Evolutionary conservation across 2,888 invertebrate species (phyloP).

Genomic region (Seira sanloemensis): DNA sequence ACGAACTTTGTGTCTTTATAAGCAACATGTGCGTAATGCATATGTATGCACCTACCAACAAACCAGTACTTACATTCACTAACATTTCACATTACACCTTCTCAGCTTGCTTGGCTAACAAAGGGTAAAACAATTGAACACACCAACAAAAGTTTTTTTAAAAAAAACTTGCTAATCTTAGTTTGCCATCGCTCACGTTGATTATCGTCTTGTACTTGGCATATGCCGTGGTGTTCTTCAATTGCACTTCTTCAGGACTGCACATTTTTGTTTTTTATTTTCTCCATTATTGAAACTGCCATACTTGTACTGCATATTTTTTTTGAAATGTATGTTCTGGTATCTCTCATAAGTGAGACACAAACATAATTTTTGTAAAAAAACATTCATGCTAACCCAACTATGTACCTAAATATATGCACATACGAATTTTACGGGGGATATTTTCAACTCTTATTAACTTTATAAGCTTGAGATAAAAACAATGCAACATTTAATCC

Average conservation of each 20-base stretch:
- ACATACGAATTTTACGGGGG: no score
- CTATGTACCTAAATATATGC: no score
- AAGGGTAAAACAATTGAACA: background rate
- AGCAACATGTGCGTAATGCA: conserved; percentile 14
- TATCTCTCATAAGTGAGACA: background rate
- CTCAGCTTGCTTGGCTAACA: background rate
- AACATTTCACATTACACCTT: background rate
- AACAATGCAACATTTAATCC: background rate
- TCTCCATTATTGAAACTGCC: background rate
- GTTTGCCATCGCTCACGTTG: background rate
- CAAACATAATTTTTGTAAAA: background rate
- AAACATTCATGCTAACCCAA: no score
- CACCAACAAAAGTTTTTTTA: background rate
- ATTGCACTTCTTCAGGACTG: background rate
- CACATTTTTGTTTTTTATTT: background rate
- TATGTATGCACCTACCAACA: background rate
- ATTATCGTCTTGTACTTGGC: background rate
- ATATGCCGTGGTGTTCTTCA: background rate
- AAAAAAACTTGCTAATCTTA: conserved; percentile 4
- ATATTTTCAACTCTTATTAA: background rate
- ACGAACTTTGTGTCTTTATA: background rate
- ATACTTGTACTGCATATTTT: background rate
- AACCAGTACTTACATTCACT: no score
- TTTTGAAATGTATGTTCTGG: background rate
- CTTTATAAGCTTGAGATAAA: background rate